Base-by-base conservation (phyloP, 2,797 vertebrate species). In the Emys orbicularis region DNA sequence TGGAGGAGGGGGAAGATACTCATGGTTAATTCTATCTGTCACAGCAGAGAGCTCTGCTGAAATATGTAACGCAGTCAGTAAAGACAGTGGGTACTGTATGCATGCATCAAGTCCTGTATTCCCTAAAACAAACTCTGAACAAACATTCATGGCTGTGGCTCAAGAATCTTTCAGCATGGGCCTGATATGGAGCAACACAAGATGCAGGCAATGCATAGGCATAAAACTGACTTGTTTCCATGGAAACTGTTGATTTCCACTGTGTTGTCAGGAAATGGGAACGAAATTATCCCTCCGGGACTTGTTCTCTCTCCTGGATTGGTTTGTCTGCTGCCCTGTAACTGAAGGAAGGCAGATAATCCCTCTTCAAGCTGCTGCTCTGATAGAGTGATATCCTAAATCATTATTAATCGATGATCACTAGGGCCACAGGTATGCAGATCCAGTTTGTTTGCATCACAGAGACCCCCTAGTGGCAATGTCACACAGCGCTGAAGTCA, bases 11-110 rank as follows among this genome's bases (percentile, higher is more conserved):
- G 87, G 92, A 96, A 96, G 93, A 96, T 98, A 93, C 95, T 98
- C 90, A 95, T 96, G 96, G 96, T 96, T 87, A 87, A 92, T 96
- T 82, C 98, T 98, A 97, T 97, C 96, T 98, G 97, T 98, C 90
- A 31, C 44, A 31, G 16, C 47, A 56, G 94, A 91, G 88, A 90
- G 52, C 84, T 80, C 74, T 85, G 47, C 44, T 79, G 53, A 89
- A 93, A 76, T 88, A 92, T 68, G 13, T 86, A 18, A 44, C 12
- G 6, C 52, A 29, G 31, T 87, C 0, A 3, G 27, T 18, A 76
- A 83, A 87, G 83, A 47, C 21, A 4, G 7, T 21, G 0, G 1
- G 47, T 8, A 96, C 90, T 94, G 41, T 83, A 8, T 81, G 85
- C 84, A 72, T 23, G 61, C 50, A 59, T 79, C 50, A 13, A 59